Conservation (phyloP, 2,113 vertebrate genomes). For the Aptenodytes forsteri region DNA sequence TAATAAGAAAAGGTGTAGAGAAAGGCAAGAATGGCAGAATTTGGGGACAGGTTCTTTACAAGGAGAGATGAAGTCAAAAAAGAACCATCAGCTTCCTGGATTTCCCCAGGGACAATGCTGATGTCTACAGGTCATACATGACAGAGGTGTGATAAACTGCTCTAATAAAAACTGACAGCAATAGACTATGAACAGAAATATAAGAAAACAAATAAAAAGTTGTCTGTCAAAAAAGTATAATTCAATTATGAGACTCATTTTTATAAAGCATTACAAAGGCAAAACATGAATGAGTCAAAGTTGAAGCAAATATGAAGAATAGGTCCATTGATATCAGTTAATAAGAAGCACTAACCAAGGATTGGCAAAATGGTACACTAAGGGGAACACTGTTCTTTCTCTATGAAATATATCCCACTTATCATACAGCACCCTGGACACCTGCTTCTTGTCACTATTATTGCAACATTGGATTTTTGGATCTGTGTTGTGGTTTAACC, state of each 20-base stretch:
- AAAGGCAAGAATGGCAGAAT: neutral
- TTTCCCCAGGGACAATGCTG: neutral
- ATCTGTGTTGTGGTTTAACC: no score
- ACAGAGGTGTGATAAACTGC: neutral
- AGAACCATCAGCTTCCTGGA: neutral
- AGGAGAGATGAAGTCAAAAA: neutral
- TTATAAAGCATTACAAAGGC: neutral
- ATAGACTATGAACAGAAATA: neutral
- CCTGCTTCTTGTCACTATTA: neutral
- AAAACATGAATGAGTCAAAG: neutral
- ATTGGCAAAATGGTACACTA: neutral
- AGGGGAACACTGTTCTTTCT: neutral
- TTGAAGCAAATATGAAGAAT: neutral
- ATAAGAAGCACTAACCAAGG: neutral
- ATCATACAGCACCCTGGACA: neutral
- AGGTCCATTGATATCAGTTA: neutral
- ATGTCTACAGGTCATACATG: neutral
- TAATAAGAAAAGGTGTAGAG: neutral
- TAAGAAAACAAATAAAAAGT: neutral
- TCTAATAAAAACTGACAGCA: neutral
- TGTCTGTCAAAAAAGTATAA: accelerated
- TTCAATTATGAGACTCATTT: neutral
- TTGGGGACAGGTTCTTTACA: neutral
- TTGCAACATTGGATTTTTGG: neutral
- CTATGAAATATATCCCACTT: neutral